phyloP scores from a whole-genome alignment of 2,797 vertebrate species.

The Nasua narica region DNA sequence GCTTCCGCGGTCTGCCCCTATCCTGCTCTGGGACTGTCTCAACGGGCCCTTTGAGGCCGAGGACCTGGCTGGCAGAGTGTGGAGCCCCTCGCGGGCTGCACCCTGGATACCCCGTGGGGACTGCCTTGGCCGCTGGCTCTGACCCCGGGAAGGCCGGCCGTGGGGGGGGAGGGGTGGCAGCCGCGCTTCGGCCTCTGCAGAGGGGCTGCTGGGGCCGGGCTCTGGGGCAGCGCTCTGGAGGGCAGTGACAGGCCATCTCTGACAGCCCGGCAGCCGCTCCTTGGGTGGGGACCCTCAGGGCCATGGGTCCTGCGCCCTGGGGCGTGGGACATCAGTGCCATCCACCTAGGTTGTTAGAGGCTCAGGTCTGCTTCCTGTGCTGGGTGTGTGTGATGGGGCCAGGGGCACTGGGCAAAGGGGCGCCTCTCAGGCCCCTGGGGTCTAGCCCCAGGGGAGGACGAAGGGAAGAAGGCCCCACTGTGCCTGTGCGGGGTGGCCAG shows the following conservation, averaged over 20 bases:
- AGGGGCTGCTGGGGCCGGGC: background rate
- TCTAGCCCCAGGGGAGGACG: background rate
- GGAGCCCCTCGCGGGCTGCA: background rate
- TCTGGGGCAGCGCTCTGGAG: background rate
- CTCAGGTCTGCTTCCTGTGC: background rate
- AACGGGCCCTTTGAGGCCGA: background rate
- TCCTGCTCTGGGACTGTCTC: background rate
- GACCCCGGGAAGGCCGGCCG: background rate
- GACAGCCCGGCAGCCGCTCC: background rate
- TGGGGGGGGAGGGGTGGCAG: background rate
- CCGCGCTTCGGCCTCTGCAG: background rate
- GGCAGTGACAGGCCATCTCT: background rate
- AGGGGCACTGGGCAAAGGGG: background rate
- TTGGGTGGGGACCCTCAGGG: background rate
- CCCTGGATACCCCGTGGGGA: background rate
- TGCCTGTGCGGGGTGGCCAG: fast-evolving
- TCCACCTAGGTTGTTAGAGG: background rate
- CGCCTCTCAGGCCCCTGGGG: background rate
- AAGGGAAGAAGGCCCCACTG: background rate
- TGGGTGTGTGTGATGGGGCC: fast-evolving
- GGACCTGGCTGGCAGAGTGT: background rate
- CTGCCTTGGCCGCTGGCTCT: background rate
- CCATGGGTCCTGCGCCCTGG: background rate
- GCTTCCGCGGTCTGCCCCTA: fast-evolving
- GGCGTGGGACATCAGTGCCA: fast-evolving